Conservation (phyloP, 2,888 invertebrate species). For the Aphrophora alni region DNA sequence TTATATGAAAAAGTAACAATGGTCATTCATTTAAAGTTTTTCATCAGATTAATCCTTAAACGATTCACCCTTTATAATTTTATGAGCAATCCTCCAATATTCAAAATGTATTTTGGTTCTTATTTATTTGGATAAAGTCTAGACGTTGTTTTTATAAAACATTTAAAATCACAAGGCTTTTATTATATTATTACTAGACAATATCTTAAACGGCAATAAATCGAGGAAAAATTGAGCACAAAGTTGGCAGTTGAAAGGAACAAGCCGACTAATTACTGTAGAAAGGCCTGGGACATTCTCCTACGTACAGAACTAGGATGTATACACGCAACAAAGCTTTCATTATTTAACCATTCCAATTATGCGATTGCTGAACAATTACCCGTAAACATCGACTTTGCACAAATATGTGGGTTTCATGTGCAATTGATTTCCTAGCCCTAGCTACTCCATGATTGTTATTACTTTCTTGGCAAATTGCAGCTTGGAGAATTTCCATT, state of each 20-base stretch:
- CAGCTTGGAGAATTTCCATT: neutral
- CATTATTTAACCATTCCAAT: neutral
- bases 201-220: too few relatives aligned
- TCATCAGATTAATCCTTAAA: too few relatives aligned
- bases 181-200: too few relatives aligned
- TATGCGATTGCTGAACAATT: neutral
- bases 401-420: neutral
- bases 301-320: neutral
- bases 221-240: neutral
- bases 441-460: neutral
- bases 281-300: neutral
- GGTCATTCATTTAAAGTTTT: too few relatives aligned
- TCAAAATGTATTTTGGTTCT: too few relatives aligned
- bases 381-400: neutral
- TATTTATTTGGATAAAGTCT: too few relatives aligned
- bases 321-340: neutral
- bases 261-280: neutral
- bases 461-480: neutral
- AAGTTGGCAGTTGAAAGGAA: neutral
- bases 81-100: too few relatives aligned
- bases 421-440: neutral
- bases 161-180: too few relatives aligned
- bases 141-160: too few relatives aligned
- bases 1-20: too few relatives aligned
- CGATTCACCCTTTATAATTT: too few relatives aligned